Evolutionary conservation across 2,113 vertebrate genomes (phyloP), one percentile per base, ranked within the genome.

Genomic region (Vulpes vulpes): DNA sequence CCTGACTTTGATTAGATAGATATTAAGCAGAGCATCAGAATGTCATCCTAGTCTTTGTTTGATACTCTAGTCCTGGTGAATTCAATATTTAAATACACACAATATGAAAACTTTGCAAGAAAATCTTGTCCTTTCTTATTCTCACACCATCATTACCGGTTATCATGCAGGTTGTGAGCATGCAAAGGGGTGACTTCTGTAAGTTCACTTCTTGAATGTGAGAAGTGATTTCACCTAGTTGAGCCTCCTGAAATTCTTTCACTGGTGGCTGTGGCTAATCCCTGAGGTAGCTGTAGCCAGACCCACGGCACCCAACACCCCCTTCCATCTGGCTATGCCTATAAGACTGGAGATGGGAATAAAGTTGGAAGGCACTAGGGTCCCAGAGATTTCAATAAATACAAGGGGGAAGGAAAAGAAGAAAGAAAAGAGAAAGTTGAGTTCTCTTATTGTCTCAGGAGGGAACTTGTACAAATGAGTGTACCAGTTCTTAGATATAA

Each of bases 231-330:
- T 95, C 53, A 69, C 15, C 38, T 89, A 22, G 3, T 12, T 20
- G 32, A 73, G 25, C 3, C 23, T 0, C n/a, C 60, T 32, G 65
- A 55, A 53, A 79, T 78, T 90, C 60, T 67, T 65, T 38, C 59
- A 65, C 16, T 19, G 8, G 86, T 74, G 49, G 73, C 22, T 76
- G n/a, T 23, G 51, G 3, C 49, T 85, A 76, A 94, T 19, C 11
- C 53, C 35, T 30, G 20, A 25, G 1, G 80, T 7, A 80, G 51
- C 49, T 35, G 38, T 11, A 51, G 10, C 35, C 43, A 30, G 23
- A 11, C 17, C 32, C 2, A 0, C 12, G 9, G 11, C 0, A 1
- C n/a, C 4, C 6, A 20, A 81, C 8, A 22, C 38, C 64, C 51
- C 6, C 25, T 49, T 25, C 49, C n/a, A 59, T 30, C 49, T 60